Conservation (phyloP, 2,113 vertebrate species). For the Polypterus bichir region DNA sequence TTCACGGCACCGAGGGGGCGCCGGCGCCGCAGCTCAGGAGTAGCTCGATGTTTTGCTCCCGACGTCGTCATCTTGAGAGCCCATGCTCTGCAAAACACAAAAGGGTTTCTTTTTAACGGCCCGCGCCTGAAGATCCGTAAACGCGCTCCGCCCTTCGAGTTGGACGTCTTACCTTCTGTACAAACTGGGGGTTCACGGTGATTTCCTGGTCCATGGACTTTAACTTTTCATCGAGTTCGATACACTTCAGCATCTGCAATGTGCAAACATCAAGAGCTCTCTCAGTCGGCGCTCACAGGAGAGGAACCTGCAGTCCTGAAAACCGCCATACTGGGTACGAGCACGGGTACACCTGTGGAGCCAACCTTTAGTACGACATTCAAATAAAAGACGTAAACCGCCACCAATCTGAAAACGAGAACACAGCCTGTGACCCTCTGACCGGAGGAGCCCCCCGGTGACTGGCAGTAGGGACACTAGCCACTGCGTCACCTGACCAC, state of each 20-base stretch:
- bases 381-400: too few relatives aligned
- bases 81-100: conserved; percentile 75
- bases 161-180: conserved; percentile 75
- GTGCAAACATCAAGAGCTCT: not conserved
- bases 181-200: conserved; percentile 97
- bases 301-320: too few relatives aligned
- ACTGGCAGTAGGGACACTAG: too few relatives aligned
- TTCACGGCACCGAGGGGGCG: conserved; percentile 31
- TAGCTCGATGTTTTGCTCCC: conserved; percentile 98
- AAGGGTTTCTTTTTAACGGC: not conserved
- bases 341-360: too few relatives aligned
- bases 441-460: too few relatives aligned
- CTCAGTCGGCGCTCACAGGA: too few relatives aligned
- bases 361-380: too few relatives aligned
- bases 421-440: too few relatives aligned
- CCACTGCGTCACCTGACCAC: too few relatives aligned
- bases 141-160: not conserved
- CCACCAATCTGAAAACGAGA: too few relatives aligned
- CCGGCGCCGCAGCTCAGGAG: conserved; percentile 62
- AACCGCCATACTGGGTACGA: too few relatives aligned
- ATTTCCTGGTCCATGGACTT: conserved; percentile 99
- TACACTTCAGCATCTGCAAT: conserved; percentile 93
- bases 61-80: conserved; percentile 93
- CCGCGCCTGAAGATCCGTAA: not conserved
- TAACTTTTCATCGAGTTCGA: conserved; percentile 96